phyloP scores from a whole-genome alignment of 2,797 vertebrate species.

The Astyanax mexicanus region DNA sequence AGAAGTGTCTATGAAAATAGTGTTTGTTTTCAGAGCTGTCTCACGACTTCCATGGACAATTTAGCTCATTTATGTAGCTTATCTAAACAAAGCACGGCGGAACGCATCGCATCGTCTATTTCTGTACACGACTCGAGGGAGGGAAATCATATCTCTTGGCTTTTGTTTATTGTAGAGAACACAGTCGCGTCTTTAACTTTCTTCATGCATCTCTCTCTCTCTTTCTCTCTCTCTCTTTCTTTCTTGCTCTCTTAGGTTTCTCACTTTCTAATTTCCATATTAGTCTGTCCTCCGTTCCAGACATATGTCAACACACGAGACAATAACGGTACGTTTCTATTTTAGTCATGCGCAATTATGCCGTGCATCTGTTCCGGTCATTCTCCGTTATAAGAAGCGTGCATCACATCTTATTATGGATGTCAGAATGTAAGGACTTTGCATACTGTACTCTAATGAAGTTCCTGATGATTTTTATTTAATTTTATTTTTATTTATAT shows the following conservation, averaged over 20 bases:
- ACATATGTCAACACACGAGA: slow-evolving; percentile 34
- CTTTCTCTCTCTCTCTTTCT: no score
- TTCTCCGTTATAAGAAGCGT: slow-evolving; percentile 3
- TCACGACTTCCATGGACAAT: slow-evolving; percentile 58
- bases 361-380: slow-evolving; percentile 36
- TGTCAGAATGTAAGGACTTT: slow-evolving; percentile 6
- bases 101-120: slow-evolving; percentile 30
- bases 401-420: slow-evolving; percentile 3
- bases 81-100: slow-evolving; percentile 47
- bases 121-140: slow-evolving; percentile 46
- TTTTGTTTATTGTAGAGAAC: slow-evolving; percentile 52
- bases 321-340: slow-evolving; percentile 41
- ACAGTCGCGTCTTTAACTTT: slow-evolving; percentile 23
- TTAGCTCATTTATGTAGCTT: slow-evolving; percentile 55
- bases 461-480: no score
- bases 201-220: no score
- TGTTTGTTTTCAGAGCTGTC: slow-evolving; percentile 55
- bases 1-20: slow-evolving; percentile 50
- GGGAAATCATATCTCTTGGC: slow-evolving; percentile 39
- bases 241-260: slow-evolving; percentile 42
- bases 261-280: slow-evolving; percentile 43
- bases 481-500: no score
- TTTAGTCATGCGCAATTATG: slow-evolving; percentile 42
- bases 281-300: slow-evolving; percentile 25
- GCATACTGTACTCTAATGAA: neutral